A percentile compares a stretch with the other conserved stretches of the same genome.
Evolutionary conservation across 2,797 vertebrate species (phyloP).

Genomic region (Melanotaenia parkinsoni): DNA sequence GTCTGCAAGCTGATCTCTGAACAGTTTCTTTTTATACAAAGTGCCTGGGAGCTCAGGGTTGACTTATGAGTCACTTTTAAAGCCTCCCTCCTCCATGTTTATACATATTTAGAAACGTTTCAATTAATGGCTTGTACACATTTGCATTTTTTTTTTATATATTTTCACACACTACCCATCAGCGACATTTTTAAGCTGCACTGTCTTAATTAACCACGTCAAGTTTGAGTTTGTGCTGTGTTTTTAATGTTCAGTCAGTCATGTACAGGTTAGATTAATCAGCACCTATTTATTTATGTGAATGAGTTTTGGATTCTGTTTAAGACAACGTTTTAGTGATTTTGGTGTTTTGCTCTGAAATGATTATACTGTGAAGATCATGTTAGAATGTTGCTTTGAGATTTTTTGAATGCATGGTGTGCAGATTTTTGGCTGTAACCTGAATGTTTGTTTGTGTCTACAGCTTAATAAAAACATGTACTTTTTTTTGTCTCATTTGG

Average conservation of each 20-base stretch:
- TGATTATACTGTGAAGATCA: slow-evolving; percentile 54
- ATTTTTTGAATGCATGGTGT: slow-evolving; percentile 71
- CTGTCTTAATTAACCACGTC: slow-evolving; percentile 28
- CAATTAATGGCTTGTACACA: slow-evolving; percentile 20
- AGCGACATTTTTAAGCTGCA: slow-evolving; percentile 21
- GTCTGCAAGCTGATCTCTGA: slow-evolving; percentile 18
- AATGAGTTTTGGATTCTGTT: slow-evolving; percentile 26
- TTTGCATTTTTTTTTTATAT: slow-evolving; percentile 4
- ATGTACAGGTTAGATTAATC: slow-evolving; percentile 17
- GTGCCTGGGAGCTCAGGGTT: slow-evolving; percentile 79
- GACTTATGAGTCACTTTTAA: slow-evolving; percentile 42
- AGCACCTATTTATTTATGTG: slow-evolving; percentile 24
- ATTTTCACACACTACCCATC: slow-evolving; percentile 37
- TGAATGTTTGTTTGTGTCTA: slow-evolving; percentile 21
- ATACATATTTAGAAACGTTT: slow-evolving; percentile 13
- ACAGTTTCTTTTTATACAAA: slow-evolving; percentile 51
- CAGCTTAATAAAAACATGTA: slow-evolving; percentile 61
- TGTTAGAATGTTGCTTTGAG: slow-evolving; percentile 38
- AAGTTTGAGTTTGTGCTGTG: slow-evolving; percentile 19
- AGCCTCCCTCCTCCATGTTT: slow-evolving; percentile 40
- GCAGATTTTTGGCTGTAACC: slow-evolving; percentile 40
- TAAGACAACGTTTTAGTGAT: slow-evolving; percentile 14
- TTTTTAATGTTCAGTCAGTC: slow-evolving; percentile 26
- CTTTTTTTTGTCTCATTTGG: slow-evolving; percentile 41
- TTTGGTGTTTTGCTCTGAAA: slow-evolving; percentile 50